Base-by-base conservation (phyloP, 2,797 vertebrate genomes). In the Neosalanx taihuensis region DNA sequence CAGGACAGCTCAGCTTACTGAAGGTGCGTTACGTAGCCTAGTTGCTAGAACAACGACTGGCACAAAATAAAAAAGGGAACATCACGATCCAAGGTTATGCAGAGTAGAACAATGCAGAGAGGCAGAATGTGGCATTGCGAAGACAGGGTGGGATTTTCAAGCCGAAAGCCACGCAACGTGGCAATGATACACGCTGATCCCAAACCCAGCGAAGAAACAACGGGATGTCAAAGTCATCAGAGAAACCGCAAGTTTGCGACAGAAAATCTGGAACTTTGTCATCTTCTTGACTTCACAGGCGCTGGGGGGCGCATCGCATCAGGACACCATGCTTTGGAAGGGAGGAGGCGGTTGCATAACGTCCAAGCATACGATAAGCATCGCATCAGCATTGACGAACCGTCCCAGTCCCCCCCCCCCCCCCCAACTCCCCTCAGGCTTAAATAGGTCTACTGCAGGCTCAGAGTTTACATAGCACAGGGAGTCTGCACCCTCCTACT, bases 281-380 rank as follows among this genome's bases (percentile, higher is more conserved):
- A 13, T 35, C 18, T 35, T 23, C 61, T 46, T 7, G n/a, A 18
- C 23, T 41, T 30, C 6, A 58, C 31, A 6, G 46, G 17, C 13
- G 15, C 37, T 41, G 5, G 66, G 18, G 66, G 59, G 67, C 61
- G 58, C 30, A 29, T 68, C 29, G 13, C 26, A 10, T 62, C 72
- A 33, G 18, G 58, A 18, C 64, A 9, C 59, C 30, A 30, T 20
- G 67, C 18, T 20, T 26, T 13, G 6, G 17, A 23, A 59, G 29
- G 35, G 63, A 17, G 35, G 31, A 37, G 26, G 41, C 13, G 31
- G 62, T 70, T 75, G 68, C 63, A 35, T 71, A 71, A 75, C 26
- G 30, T 23, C 23, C 46, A 23, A 49, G 67, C 57, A 67, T 67
- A 41, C 17, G 41, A 70, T 75, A 71, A 67, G 74, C 46, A 67